phyloP scores from a whole-genome alignment of 2,797 vertebrate species.

The Periparus ater region DNA sequence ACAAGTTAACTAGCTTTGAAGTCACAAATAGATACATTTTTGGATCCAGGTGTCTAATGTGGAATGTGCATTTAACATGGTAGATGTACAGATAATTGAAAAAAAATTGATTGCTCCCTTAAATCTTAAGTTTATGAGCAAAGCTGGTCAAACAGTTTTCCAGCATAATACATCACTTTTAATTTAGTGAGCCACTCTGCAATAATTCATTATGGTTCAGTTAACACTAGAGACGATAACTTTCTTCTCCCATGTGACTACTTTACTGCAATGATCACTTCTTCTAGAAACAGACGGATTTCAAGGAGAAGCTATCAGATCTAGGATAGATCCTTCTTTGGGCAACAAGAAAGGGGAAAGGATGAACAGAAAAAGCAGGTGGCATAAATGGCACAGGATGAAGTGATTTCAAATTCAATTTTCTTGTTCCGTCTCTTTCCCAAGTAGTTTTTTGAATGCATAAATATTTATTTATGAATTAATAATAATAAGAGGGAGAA shows the following conservation, averaged over 20 bases:
- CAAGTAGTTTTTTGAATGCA: background rate
- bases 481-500: background rate
- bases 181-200: background rate
- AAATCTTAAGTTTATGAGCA: background rate
- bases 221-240: background rate
- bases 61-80: background rate
- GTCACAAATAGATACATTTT: background rate
- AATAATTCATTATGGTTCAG: background rate
- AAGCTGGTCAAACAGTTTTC: background rate
- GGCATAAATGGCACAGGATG: background rate
- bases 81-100: background rate
- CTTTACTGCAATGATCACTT: background rate
- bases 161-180: background rate
- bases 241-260: background rate
- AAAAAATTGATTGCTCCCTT: background rate
- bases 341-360: background rate
- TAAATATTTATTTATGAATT: background rate
- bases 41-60: background rate
- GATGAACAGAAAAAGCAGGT: background rate
- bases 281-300: background rate
- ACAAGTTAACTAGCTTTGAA: conserved; percentile 13
- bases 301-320: background rate
- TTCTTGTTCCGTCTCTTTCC: background rate
- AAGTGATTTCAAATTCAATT: background rate
- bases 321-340: background rate